A percentile compares a stretch with the other conserved stretches of the same genome.
phyloP scores from a whole-genome alignment of 2,797 vertebrate species.

The Anniella stebbinsi region DNA sequence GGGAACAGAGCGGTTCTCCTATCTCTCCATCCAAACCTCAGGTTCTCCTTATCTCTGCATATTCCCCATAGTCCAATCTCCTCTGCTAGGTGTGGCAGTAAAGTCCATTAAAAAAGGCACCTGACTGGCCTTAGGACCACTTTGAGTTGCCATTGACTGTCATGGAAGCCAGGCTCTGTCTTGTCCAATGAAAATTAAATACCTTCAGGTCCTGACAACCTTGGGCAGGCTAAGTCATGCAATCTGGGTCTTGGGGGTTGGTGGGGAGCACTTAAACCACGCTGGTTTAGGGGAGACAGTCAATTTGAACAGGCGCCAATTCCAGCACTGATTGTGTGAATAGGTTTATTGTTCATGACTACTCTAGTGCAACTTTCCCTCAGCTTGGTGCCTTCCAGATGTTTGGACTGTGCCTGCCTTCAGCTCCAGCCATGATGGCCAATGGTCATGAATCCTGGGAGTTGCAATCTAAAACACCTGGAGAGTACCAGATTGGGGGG shows the following conservation, averaged over 20 bases:
- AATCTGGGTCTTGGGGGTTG: background rate
- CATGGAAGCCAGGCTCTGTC: slow-evolving; percentile 26
- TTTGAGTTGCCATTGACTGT: slow-evolving; percentile 37
- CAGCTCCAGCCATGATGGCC: too few species aligned
- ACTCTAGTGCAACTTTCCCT: too few species aligned
- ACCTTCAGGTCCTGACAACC: background rate
- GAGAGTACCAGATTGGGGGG: too few species aligned
- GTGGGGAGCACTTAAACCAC: background rate
- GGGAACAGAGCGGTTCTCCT: background rate
- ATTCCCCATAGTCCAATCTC: slow-evolving; percentile 50
- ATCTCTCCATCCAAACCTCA: background rate
- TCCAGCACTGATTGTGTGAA: background rate
- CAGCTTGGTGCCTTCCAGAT: too few species aligned
- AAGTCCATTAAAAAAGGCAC: background rate
- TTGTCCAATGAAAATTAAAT: background rate
- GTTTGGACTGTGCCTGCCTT: too few species aligned
- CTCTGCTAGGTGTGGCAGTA: slow-evolving; percentile 26
- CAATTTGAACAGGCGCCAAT: background rate
- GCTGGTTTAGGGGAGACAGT: background rate
- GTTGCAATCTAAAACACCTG: too few species aligned
- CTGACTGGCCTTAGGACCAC: background rate
- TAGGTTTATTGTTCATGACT: background rate
- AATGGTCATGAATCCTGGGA: too few species aligned
- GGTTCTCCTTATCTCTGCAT: slow-evolving; percentile 10
- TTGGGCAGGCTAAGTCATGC: background rate